These are phyloP conservation scores for Dallia pectoralis DNA, from an alignment of 2,797 vertebrate genomes.

Conservation along the genomic window DNA sequence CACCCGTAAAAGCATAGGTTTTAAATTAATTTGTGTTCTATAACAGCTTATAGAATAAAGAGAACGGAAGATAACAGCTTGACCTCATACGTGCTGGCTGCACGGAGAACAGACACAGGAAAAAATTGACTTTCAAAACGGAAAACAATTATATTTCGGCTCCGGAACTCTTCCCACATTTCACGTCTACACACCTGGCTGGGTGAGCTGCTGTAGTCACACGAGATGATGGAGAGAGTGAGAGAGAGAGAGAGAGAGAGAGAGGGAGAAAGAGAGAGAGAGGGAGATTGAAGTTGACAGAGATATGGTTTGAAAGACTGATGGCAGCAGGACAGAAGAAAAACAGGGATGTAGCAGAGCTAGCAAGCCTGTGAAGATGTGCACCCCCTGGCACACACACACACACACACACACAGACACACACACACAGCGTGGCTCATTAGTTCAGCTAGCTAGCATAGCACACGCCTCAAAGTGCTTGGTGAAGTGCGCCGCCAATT, in stretches of 20 bases:
- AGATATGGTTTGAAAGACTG: slow-evolving; percentile 47
- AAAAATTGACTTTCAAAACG: slow-evolving; percentile 3
- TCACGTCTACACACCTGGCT: slow-evolving; percentile 36
- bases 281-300: slow-evolving; percentile 52
- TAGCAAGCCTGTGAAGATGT: slow-evolving; percentile 16
- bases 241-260: slow-evolving; percentile 23
- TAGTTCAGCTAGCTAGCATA: slow-evolving; percentile 70
- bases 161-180: not conserved
- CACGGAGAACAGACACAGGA: not conserved
- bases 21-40: not conserved
- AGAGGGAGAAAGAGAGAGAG: slow-evolving; percentile 36
- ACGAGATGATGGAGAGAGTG: slow-evolving; percentile 54
- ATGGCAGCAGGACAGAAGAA: slow-evolving; percentile 49
- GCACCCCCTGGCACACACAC: slow-evolving; percentile 33
- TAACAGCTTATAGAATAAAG: not conserved
- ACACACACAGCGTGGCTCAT: slow-evolving; percentile 54
- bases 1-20: no score
- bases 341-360: slow-evolving; percentile 48
- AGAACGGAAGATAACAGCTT: not conserved
- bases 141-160: not conserved
- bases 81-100: no score
- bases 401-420: slow-evolving; percentile 14
- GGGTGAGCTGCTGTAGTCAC: slow-evolving; percentile 45
- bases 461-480: slow-evolving; percentile 58
- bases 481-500: slow-evolving; percentile 69